These are phyloP conservation scores for Eupithecia subfuscata DNA, from an alignment of 2,888 invertebrate species.

Conservation along the genomic window DNA sequence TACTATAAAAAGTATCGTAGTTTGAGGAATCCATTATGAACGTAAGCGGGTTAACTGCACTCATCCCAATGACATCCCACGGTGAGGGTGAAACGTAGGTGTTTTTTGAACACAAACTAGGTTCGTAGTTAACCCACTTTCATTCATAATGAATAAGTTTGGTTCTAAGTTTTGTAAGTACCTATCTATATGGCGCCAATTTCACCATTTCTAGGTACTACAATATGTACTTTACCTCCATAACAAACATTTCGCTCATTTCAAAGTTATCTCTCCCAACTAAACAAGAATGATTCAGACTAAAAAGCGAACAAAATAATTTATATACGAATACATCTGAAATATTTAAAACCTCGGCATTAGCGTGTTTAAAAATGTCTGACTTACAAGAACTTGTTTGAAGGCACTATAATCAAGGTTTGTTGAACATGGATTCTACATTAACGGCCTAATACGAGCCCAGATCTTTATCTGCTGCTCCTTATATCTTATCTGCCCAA, in stretches of 20 bases:
- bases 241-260: neutral
- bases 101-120: no score
- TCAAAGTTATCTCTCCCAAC: neutral
- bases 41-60: no score
- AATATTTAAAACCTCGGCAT: constrained; percentile 5
- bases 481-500: constrained; percentile 33
- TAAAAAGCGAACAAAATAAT: neutral
- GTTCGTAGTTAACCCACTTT: no score
- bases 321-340: neutral
- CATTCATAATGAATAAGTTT: no score
- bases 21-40: no score
- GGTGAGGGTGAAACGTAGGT: no score
- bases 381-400: constrained; percentile 27
- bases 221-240: neutral
- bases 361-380: constrained; percentile 15
- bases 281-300: constrained; percentile 4
- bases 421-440: constrained; percentile 36
- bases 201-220: neutral
- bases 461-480: constrained; percentile 29
- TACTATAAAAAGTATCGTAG: no score
- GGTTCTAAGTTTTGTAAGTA: no score
- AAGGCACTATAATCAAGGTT: constrained; percentile 22
- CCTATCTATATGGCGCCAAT: neutral
- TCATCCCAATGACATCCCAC: no score
- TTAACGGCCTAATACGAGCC: constrained; percentile 33